Conservation (phyloP, 2,797 vertebrate genomes). For the Bovichtus variegatus region DNA sequence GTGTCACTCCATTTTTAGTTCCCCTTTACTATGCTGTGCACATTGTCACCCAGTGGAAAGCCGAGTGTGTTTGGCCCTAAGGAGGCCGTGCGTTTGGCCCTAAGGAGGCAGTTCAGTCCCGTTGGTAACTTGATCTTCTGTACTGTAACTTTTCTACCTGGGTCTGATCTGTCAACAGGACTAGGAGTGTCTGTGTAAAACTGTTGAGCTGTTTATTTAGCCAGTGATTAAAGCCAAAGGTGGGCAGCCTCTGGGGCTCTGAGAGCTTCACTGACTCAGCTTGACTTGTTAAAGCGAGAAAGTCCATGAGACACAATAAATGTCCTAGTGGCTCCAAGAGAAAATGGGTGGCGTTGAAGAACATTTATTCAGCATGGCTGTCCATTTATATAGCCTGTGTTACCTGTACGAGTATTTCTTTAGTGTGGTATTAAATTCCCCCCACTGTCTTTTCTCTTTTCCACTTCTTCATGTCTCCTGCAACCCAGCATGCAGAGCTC, state of each 20-base stretch:
- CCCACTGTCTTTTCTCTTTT: conserved; percentile 23
- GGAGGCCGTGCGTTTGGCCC: conserved; percentile 37
- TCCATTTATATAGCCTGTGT: neutral
- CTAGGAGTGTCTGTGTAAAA: conserved; percentile 22
- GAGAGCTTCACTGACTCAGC: conserved; percentile 59
- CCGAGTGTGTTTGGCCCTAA: conserved; percentile 45
- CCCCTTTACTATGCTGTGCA: conserved; percentile 75
- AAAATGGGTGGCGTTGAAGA: conserved; percentile 25
- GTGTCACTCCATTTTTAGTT: conserved; percentile 75
- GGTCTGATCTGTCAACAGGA: conserved; percentile 38
- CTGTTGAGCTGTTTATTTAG: conserved; percentile 47
- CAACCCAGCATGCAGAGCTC: conserved; percentile 93
- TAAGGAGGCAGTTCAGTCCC: conserved; percentile 36
- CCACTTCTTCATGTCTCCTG: conserved; percentile 26
- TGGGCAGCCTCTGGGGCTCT: conserved; percentile 44
- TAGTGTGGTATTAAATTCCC: neutral
- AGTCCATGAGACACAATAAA: conserved; percentile 32
- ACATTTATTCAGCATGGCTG: conserved; percentile 40
- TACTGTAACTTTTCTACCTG: conserved; percentile 54
- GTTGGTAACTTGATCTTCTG: conserved; percentile 57
- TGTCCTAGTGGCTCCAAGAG: conserved; percentile 29
- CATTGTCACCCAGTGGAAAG: conserved; percentile 73
- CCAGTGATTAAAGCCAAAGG: conserved; percentile 66
- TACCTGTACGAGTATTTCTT: conserved; percentile 24
- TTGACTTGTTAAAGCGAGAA: conserved; percentile 57